These are phyloP conservation scores for Solenodon paradoxus DNA, from an alignment of 2,113 vertebrate species.

Conservation along the genomic window DNA sequence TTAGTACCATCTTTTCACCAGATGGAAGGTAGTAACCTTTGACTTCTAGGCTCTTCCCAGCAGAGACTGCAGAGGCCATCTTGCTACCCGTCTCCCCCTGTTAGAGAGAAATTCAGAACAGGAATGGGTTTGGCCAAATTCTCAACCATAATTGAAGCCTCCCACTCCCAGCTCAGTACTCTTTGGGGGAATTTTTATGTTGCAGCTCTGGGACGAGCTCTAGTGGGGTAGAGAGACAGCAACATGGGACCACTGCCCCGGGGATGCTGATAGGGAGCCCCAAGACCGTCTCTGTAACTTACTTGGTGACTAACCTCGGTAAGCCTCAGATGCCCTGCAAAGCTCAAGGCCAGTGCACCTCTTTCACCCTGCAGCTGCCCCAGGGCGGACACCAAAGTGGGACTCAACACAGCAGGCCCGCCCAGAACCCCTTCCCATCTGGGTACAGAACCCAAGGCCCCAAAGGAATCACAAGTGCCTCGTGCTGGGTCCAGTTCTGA, in stretches of 20 bases:
- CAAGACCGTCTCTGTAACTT: not conserved
- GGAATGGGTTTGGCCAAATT: not conserved
- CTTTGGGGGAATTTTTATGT: constrained; percentile 7
- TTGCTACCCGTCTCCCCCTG: not conserved
- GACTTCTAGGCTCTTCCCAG: not conserved
- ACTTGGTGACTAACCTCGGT: not conserved
- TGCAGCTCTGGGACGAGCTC: not conserved
- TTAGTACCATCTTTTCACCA: not conserved
- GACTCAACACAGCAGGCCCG: not conserved
- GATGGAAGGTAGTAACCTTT: too few relatives aligned
- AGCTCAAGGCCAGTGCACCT: not conserved
- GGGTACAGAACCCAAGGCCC: not conserved
- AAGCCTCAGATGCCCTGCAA: not conserved
- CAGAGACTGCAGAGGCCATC: not conserved
- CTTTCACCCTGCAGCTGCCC: not conserved
- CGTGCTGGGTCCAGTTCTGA: not conserved
- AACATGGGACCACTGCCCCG: not conserved
- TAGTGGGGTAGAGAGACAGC: not conserved
- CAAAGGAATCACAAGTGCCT: not conserved
- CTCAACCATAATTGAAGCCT: not conserved
- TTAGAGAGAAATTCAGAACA: not conserved
- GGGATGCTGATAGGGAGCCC: not conserved
- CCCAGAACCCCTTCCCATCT: not conserved
- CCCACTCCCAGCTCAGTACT: not conserved
- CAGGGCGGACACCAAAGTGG: not conserved